Conservation (phyloP, 37 sponge, comb jelly and placozoan species). For the Ianthella basta region DNA sequence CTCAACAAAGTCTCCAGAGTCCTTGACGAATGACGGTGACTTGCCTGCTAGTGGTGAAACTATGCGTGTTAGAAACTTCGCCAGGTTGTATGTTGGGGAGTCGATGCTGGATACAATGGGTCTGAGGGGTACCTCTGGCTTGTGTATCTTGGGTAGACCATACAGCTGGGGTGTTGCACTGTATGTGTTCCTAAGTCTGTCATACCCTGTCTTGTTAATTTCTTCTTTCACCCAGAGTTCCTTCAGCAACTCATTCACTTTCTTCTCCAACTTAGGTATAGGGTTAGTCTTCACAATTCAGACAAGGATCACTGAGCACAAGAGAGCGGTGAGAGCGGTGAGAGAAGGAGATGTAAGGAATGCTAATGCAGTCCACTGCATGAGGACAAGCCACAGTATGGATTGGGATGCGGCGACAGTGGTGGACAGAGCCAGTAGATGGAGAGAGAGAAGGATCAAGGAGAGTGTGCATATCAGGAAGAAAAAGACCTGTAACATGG, state of each 20-base stretch:
- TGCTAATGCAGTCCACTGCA: too few species aligned
- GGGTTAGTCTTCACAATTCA: slow-evolving; percentile 16
- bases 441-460: too few species aligned
- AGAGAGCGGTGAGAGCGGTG: too few species aligned
- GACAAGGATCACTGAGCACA: too few species aligned
- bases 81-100: slow-evolving; percentile 20
- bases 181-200: slow-evolving; percentile 3
- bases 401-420: too few species aligned
- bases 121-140: background rate
- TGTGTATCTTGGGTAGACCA: slow-evolving; percentile 22
- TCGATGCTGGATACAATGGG: slow-evolving; percentile 16
- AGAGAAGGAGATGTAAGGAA: too few species aligned
- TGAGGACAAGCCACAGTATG: too few species aligned
- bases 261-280: slow-evolving; percentile 17
- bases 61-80: slow-evolving; percentile 1
- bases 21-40: background rate
- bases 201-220: slow-evolving; percentile 6
- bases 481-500: too few species aligned
- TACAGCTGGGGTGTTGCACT: background rate
- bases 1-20: slow-evolving; percentile 9
- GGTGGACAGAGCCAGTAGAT: too few species aligned
- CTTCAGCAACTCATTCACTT: background rate
- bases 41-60: background rate
- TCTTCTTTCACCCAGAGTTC: background rate
- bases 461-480: too few species aligned